Conservation (phyloP, 2,888 invertebrate genomes). For the Trisateles emortualis region DNA sequence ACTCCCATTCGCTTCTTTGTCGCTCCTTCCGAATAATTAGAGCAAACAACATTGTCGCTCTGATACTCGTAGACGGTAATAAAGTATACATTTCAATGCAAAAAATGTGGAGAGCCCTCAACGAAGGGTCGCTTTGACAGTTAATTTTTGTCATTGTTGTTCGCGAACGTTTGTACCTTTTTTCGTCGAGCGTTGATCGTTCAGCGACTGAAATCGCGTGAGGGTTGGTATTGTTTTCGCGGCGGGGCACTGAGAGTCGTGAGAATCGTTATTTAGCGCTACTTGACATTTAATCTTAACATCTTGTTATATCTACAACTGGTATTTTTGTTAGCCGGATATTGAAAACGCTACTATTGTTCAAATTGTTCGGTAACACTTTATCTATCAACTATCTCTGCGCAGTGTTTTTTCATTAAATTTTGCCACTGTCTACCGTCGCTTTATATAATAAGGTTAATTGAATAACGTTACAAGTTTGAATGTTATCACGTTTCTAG, state of each 20-base stretch:
- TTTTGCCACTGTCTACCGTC: slow-evolving; percentile 41
- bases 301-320: slow-evolving; percentile 47
- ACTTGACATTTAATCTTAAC: slow-evolving; percentile 55
- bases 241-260: slow-evolving; percentile 74
- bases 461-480: slow-evolving; percentile 36
- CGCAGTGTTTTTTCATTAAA: slow-evolving; percentile 28
- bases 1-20: slow-evolving; percentile 79
- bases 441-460: slow-evolving; percentile 33
- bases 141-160: slow-evolving; percentile 82
- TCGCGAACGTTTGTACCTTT: slow-evolving; percentile 61
- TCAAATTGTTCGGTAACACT: slow-evolving; percentile 37
- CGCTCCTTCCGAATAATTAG: slow-evolving; percentile 84
- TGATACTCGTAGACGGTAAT: slow-evolving; percentile 63
- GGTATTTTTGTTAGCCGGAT: slow-evolving; percentile 42
- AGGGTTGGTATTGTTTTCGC: slow-evolving; percentile 66
- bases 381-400: slow-evolving; percentile 38
- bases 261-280: slow-evolving; percentile 65
- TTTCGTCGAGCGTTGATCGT: slow-evolving; percentile 65
- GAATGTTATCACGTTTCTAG: slow-evolving; percentile 22
- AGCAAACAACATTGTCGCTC: slow-evolving; percentile 68
- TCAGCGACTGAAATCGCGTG: slow-evolving; percentile 56
- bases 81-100: slow-evolving; percentile 82
- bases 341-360: slow-evolving; percentile 44
- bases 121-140: slow-evolving; percentile 73
- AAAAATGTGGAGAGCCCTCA: slow-evolving; percentile 74